A percentile compares a stretch with the other conserved stretches of the same genome.
These are phyloP conservation scores for Vombatus ursinus DNA, from an alignment of 2,113 vertebrate genomes.

Conservation along the genomic window DNA sequence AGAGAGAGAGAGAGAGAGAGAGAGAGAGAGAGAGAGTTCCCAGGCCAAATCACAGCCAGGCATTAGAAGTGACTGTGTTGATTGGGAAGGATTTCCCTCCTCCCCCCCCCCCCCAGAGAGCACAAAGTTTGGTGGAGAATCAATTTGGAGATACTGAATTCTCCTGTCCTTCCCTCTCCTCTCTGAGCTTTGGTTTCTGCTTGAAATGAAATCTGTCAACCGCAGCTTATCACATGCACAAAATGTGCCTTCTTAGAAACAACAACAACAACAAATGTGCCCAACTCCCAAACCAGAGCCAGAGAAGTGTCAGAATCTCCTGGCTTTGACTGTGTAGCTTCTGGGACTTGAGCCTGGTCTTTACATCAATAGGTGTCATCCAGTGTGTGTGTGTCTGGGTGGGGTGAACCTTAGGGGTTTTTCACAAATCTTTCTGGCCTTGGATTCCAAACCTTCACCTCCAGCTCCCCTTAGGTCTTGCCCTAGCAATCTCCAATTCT, in stretches of 20 bases:
- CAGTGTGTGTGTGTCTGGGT: not conserved
- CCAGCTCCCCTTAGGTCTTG: constrained; percentile 30
- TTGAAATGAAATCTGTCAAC: not conserved
- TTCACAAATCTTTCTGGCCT: not conserved
- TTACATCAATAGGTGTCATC: no score
- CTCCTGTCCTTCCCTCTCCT: not conserved
- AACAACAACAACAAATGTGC: not conserved
- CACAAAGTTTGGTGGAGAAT: not conserved
- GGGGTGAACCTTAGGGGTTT: not conserved
- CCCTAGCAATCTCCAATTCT: constrained; percentile 66
- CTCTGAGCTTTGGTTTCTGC: not conserved
- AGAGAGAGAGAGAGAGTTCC: no score
- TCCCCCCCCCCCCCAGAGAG: not conserved
- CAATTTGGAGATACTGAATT: not conserved
- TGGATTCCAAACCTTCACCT: not conserved
- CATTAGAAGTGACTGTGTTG: not conserved
- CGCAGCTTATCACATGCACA: not conserved
- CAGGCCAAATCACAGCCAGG: no score
- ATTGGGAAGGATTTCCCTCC: not conserved
- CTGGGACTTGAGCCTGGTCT: not conserved
- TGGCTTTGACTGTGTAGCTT: not conserved
- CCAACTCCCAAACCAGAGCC: not conserved
- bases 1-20: no score
- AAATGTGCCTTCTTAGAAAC: not conserved
- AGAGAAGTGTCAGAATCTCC: not conserved